These are phyloP conservation scores for Lanius collurio DNA, from an alignment of 2,113 vertebrate genomes.

Conservation along the genomic window DNA sequence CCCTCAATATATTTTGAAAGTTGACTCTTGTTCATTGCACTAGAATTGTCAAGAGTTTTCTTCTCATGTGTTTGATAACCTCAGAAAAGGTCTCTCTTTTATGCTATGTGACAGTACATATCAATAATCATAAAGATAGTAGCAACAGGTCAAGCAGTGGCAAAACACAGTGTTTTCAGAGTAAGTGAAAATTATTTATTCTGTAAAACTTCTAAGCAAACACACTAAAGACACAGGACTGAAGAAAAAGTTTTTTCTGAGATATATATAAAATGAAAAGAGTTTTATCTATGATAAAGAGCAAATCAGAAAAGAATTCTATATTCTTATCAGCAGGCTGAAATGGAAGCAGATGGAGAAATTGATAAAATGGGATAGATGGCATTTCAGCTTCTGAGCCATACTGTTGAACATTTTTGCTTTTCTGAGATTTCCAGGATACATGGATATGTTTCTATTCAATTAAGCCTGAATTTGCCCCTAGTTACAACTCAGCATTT, in stretches of 20 bases:
- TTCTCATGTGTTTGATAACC: not conserved
- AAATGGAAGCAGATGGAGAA: constrained; percentile 24
- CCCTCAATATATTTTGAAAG: not conserved
- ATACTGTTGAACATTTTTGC: not conserved
- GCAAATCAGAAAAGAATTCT: constrained; percentile 4
- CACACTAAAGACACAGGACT: not conserved
- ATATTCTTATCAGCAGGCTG: not conserved
- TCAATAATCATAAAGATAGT: not conserved
- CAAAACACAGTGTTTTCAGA: not conserved
- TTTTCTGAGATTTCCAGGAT: constrained; percentile 22
- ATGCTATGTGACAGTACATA: not conserved
- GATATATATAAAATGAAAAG: not conserved
- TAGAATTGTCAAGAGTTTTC: not conserved
- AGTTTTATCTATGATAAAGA: not conserved
- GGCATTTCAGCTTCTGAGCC: constrained; percentile 26
- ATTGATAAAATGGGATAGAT: not conserved
- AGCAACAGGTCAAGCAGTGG: not conserved
- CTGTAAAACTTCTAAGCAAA: not conserved
- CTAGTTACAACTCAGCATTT: constrained; percentile 22
- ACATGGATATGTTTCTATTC: not conserved
- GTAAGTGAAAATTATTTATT: not conserved
- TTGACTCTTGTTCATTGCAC: not conserved
- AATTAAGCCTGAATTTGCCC: constrained; percentile 1
- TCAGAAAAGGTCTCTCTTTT: not conserved
- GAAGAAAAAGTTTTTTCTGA: not conserved